phyloP scores from a whole-genome alignment of 2,113 vertebrate species.

The rat (Rattus norvegicus) region GRCr8 NC_086031.1:78638001-78638500 shows the following conservation, averaged over 20 bases:
- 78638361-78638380: background rate
- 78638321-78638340: background rate
- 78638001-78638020: background rate
- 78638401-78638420: background rate
- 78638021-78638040: background rate
- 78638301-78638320: background rate
- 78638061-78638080: background rate
- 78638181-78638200: background rate
- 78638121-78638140: constrained; percentile 27
- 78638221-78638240: background rate
- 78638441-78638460: background rate
- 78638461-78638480: background rate
- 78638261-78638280: background rate
- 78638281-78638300: background rate
- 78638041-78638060: background rate
- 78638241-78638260: background rate
- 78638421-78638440: background rate
- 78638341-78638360: background rate
- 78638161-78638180: constrained; percentile 29
- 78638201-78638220: background rate
- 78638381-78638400: background rate
- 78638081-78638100: background rate
- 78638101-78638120: background rate
- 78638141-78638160: constrained; percentile 27
- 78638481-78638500: background rate